Percentiles rank a stretch among this genome's conserved stretches.
These are phyloP conservation scores for Eupleurogrammus muticus DNA, from an alignment of 2,797 vertebrate species.

Conservation along the genomic window DNA sequence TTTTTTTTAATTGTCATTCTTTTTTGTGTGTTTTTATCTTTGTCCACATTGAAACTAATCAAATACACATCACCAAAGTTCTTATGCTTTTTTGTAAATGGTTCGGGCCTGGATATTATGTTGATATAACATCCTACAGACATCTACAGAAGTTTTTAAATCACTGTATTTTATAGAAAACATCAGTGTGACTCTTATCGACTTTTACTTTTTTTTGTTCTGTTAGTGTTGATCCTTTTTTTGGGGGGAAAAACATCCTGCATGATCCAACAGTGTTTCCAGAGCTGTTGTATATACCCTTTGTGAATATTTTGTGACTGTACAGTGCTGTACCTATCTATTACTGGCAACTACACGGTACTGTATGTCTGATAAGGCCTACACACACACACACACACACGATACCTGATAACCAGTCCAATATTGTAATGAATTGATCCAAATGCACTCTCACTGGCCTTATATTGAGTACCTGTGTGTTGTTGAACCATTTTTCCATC, in stretches of 20 bases:
- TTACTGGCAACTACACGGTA: slow-evolving; percentile 74
- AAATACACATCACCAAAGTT: slow-evolving; percentile 83
- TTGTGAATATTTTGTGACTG: slow-evolving; percentile 93
- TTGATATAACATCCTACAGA: slow-evolving; percentile 36
- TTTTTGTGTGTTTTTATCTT: slow-evolving; percentile 43
- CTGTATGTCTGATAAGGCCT: slow-evolving; percentile 68
- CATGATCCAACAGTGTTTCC: slow-evolving; percentile 94
- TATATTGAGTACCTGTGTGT: slow-evolving; percentile 61
- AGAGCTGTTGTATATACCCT: slow-evolving; percentile 92
- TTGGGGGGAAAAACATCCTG: slow-evolving; percentile 79
- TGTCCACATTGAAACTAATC: slow-evolving; percentile 41
- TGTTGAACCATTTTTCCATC: slow-evolving; percentile 50
- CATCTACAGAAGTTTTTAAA: slow-evolving; percentile 54
- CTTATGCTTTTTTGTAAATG: slow-evolving; percentile 51
- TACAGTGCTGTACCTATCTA: slow-evolving; percentile 80
- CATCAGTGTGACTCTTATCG: slow-evolving; percentile 80
- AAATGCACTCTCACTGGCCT: slow-evolving; percentile 70
- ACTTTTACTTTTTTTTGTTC: slow-evolving; percentile 82
- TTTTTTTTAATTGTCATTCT: slow-evolving; percentile 33
- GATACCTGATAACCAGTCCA: slow-evolving; percentile 45
- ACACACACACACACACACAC: slow-evolving; percentile 48
- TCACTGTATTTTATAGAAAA: slow-evolving; percentile 64
- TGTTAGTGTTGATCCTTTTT: slow-evolving; percentile 73
- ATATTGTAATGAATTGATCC: slow-evolving; percentile 60
- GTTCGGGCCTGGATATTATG: slow-evolving; percentile 35